Evolutionary conservation across 2,888 invertebrate genomes (phyloP).

Genomic region (Ferdinandea cuprea): DNA sequence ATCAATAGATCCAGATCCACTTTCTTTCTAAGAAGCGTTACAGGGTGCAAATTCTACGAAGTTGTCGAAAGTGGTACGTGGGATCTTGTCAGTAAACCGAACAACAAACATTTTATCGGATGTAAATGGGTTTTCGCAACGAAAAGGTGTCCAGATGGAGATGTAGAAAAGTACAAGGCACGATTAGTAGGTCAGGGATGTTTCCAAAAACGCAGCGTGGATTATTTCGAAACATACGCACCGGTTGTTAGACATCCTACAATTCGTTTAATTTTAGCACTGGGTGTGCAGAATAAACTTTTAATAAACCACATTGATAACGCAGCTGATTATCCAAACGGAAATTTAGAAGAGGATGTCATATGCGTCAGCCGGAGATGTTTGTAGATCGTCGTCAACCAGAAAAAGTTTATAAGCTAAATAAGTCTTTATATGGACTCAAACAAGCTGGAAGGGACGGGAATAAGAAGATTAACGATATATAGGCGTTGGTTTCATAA

Average conservation of each 20-base stretch:
- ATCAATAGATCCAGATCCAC: constrained; percentile 25
- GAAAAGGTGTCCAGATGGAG: constrained; percentile 65
- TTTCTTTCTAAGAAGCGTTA: constrained; percentile 46
- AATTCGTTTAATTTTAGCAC: constrained; percentile 70
- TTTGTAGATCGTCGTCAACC: constrained; percentile 44
- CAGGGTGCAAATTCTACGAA: constrained; percentile 28
- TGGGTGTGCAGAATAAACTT: constrained; percentile 25
- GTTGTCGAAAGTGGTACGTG: constrained; percentile 75
- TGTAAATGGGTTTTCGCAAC: constrained; percentile 70
- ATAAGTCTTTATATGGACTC: constrained; percentile 46
- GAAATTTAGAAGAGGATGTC: constrained; percentile 61
- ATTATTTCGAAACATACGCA: constrained; percentile 76
- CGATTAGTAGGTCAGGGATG: constrained; percentile 76
- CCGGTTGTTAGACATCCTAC: constrained; percentile 74
- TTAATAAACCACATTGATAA: constrained; percentile 6
- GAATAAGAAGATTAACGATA: constrained; percentile 53
- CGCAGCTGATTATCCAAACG: constrained; percentile 62
- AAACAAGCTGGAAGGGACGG: constrained; percentile 66
- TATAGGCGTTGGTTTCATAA: constrained; percentile 39
- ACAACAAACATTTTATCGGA: constrained; percentile 64
- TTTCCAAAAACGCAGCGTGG: constrained; percentile 74
- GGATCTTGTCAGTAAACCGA: constrained; percentile 74
- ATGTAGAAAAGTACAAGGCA: constrained; percentile 75
- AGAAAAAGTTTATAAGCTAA: constrained; percentile 32
- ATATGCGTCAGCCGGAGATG: constrained; percentile 59